Conservation (phyloP, 1,140 invertebrate genomes). For the Drosophila ambigua region DNA sequence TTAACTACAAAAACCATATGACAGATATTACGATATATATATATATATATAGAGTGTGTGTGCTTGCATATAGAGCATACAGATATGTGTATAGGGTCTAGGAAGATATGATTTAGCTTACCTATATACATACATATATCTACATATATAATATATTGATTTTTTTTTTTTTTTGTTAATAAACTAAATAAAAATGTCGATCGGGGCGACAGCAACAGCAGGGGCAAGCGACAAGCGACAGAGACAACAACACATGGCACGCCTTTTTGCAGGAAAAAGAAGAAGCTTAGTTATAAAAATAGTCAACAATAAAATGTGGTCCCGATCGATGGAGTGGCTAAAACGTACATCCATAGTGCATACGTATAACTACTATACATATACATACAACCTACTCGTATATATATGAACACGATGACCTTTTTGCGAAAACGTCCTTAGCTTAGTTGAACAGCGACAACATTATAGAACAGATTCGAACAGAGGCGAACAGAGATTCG, state of each 20-base stretch:
- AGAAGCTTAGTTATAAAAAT: conserved; percentile 64
- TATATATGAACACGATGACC: conserved; percentile 56
- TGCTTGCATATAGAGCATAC: conserved; percentile 52
- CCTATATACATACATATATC: conserved; percentile 45
- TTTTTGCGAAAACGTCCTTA: conserved; percentile 77
- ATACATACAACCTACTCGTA: conserved; percentile 6
- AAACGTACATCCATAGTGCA: too few species aligned
- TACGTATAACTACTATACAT: conserved; percentile 1
- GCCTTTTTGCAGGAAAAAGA: conserved; percentile 58
- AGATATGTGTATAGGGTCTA: conserved; percentile 62
- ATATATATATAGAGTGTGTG: conserved; percentile 33
- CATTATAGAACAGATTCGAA: too few species aligned
- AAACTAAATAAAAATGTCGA: conserved; percentile 57
- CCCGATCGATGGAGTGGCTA: too few species aligned
- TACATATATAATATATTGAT: conserved; percentile 21
- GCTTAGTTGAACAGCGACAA: conserved; percentile 57
- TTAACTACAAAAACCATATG: conserved; percentile 53
- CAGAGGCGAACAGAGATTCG: too few species aligned
- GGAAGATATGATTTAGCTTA: conserved; percentile 54
- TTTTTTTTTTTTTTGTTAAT: conserved; percentile 60
- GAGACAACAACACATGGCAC: conserved; percentile 43
- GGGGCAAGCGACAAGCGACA: conserved; percentile 40
- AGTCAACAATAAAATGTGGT: background rate
- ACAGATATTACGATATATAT: conserved; percentile 51
- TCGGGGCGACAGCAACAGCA: conserved; percentile 30